Conservation (phyloP, 2,113 vertebrate genomes). For the Lamprotornis superbus region DNA sequence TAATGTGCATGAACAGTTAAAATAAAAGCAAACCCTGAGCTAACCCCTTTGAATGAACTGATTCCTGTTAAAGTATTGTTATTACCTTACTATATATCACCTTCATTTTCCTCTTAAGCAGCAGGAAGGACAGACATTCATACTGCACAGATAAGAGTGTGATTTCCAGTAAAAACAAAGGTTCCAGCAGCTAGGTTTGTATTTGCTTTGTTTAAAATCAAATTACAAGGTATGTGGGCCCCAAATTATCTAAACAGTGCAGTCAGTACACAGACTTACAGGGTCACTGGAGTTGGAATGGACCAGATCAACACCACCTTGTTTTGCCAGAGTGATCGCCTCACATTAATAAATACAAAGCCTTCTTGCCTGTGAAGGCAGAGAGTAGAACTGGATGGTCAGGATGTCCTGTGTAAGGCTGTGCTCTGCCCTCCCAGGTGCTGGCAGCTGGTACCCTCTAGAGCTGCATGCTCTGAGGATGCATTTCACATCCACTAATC, state of each 20-base stretch:
- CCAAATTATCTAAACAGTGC: slow-evolving; percentile 25
- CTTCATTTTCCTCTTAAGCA: slow-evolving; percentile 32
- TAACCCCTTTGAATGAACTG: background rate
- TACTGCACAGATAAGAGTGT: background rate
- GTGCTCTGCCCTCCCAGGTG: background rate
- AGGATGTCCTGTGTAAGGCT: background rate
- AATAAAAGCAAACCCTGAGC: background rate
- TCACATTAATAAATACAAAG: background rate
- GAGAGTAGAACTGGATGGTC: background rate
- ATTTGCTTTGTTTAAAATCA: slow-evolving; percentile 37
- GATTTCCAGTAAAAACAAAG: slow-evolving; percentile 41
- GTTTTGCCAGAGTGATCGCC: background rate
- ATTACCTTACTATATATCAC: slow-evolving; percentile 24
- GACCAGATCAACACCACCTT: background rate
- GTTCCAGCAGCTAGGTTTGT: background rate
- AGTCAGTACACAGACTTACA: background rate
- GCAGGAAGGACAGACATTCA: slow-evolving; percentile 31
- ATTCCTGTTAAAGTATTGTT: slow-evolving; percentile 22
- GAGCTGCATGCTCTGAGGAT: background rate
- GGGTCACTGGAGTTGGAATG: background rate
- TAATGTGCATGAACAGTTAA: background rate
- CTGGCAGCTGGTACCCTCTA: background rate
- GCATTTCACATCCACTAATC: background rate
- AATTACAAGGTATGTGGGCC: background rate
- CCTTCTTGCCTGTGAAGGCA: background rate